phyloP scores from a whole-genome alignment of 2,113 vertebrate genomes.

The Climacteris rufus region DNA sequence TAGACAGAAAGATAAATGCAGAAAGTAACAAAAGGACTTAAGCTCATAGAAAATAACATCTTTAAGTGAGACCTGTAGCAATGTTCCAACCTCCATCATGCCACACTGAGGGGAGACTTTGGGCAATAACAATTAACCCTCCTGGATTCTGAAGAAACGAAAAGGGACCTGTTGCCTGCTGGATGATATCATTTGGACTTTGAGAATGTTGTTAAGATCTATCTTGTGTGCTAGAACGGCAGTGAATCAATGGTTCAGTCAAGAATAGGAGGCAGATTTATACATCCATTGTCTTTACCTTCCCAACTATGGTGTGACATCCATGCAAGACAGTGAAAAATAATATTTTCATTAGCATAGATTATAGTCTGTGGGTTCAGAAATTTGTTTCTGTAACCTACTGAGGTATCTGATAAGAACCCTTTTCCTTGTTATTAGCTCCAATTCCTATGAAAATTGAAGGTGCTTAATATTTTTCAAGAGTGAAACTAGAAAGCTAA shows the following conservation, averaged over 20 bases:
- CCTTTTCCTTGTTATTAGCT: background rate
- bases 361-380: background rate
- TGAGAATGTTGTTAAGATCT: background rate
- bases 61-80: background rate
- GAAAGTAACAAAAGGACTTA: background rate
- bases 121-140: background rate
- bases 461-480: background rate
- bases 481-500: background rate
- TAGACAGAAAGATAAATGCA: background rate
- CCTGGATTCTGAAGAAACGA: background rate
- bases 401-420: background rate
- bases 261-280: background rate
- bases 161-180: background rate
- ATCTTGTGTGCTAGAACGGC: background rate
- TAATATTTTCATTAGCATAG: background rate
- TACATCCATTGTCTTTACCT: background rate
- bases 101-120: background rate
- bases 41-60: background rate
- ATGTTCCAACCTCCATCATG: background rate
- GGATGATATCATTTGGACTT: background rate
- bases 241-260: background rate
- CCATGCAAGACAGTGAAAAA: background rate
- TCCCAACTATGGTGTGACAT: background rate
- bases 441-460: background rate
- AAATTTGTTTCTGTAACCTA: background rate